Percentiles rank a stretch among this genome's conserved stretches.
Conservation (phyloP, 1,140 invertebrate genomes). For the Trichonephila clavata region DNA sequence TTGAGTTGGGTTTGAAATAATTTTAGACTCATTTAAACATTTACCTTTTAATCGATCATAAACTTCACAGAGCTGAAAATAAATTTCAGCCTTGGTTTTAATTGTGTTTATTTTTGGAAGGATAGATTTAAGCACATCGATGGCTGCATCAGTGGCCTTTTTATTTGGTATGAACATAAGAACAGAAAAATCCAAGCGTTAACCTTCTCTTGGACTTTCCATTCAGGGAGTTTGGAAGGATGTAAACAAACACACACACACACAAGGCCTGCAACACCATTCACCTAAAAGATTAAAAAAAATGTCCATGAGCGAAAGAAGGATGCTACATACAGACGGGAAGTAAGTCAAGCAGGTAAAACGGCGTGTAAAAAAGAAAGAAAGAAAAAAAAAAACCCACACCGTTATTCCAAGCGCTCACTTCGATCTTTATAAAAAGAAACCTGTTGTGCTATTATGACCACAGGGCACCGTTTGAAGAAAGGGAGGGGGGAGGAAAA, state of each 20-base stretch:
- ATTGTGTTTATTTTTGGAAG: slow-evolving; percentile 5
- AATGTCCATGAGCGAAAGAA: slow-evolving; percentile 54
- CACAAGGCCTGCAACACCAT: not conserved
- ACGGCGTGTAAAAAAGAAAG: not conserved
- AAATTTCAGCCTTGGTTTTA: not conserved
- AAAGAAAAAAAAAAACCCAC: slow-evolving; percentile 13
- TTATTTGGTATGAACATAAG: not conserved
- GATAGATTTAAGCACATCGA: not conserved
- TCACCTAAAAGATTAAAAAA: slow-evolving; percentile 40
- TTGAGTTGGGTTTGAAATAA: not conserved
- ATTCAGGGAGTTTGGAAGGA: not conserved
- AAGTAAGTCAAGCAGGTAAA: slow-evolving; percentile 57
- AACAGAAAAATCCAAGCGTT: not conserved
- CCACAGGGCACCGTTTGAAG: slow-evolving; percentile 53
- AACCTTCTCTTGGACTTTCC: slow-evolving; percentile 26
- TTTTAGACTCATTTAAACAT: not conserved
- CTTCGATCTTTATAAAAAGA: slow-evolving; percentile 50
- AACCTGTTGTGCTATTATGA: slow-evolving; percentile 64
- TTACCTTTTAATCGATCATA: not conserved
- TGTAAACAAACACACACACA: not conserved
- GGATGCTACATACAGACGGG: slow-evolving; percentile 55
- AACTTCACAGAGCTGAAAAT: not conserved
- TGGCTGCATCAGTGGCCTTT: not conserved
- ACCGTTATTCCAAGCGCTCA: slow-evolving; percentile 66
- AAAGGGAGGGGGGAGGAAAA: not conserved